Percentiles rank a stretch among this genome's conserved stretches.
Conservation (phyloP, 2,113 vertebrate species). For the Callionymus lyra region DNA sequence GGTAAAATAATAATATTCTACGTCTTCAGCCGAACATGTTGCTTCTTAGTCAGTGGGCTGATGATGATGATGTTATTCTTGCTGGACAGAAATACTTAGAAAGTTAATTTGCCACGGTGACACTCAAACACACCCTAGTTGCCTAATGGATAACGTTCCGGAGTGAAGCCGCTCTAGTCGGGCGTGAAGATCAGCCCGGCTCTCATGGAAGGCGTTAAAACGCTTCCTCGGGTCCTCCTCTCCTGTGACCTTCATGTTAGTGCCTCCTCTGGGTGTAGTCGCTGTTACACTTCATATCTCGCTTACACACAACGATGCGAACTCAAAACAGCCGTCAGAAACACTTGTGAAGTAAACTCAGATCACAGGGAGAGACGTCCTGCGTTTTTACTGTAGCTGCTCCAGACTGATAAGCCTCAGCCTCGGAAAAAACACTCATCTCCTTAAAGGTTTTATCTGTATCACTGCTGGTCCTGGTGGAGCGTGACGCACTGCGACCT, state of each 20-base stretch:
- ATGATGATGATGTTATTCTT: too few species aligned
- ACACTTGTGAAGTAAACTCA: conserved; percentile 17
- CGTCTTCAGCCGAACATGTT: too few species aligned
- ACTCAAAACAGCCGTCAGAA: conserved; percentile 16
- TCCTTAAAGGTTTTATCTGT: conserved; percentile 15
- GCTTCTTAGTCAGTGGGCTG: too few species aligned
- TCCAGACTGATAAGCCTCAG: conserved; percentile 38
- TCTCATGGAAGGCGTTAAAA: conserved; percentile 5
- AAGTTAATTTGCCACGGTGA: too few species aligned
- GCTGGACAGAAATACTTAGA: too few species aligned
- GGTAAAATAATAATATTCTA: too few species aligned
- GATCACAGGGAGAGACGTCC: conserved; percentile 28
- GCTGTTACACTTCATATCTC: conserved; percentile 15
- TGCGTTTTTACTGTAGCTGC: conserved; percentile 3
- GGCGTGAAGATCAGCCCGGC: conserved; percentile 2
- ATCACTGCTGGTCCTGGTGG: conserved; percentile 5
- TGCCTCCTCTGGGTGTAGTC: conserved; percentile 9
- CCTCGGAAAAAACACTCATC: conserved; percentile 12
- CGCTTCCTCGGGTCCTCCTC: conserved; percentile 15
- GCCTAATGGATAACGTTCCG: too few species aligned
- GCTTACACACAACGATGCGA: background rate
- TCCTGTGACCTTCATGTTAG: conserved; percentile 36
- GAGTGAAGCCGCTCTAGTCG: conserved; percentile 2
- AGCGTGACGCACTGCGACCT: conserved; percentile 8
- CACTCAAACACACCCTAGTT: too few species aligned